Conservation (phyloP, 2,888 invertebrate species). For the Dynastes hyllus region DNA sequence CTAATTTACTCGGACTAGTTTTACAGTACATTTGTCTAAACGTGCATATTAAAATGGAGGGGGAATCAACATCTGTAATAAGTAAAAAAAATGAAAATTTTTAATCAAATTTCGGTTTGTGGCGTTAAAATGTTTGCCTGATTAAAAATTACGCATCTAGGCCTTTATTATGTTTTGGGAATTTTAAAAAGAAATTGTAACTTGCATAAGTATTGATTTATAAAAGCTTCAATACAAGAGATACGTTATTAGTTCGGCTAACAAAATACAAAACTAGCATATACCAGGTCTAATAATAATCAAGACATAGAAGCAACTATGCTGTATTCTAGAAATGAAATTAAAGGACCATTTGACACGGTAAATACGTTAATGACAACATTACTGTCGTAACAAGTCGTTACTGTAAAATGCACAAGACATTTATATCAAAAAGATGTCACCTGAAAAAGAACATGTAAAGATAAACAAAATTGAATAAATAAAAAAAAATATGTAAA, state of each 20-base stretch:
- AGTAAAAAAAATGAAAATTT: too few relatives aligned
- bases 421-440: constrained; percentile 40
- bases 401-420: constrained; percentile 64
- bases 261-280: constrained; percentile 46
- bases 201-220: constrained; percentile 8
- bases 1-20: too few relatives aligned
- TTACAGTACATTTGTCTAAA: too few relatives aligned
- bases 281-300: constrained; percentile 15
- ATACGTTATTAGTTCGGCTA: constrained; percentile 10
- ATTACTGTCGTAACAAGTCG: constrained; percentile 59
- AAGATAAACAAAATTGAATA: not conserved
- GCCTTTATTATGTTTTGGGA: too few relatives aligned
- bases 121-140: too few relatives aligned
- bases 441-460: constrained; percentile 47
- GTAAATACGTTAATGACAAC: constrained; percentile 7
- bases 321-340: constrained; percentile 26
- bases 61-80: too few relatives aligned
- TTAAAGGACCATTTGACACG: constrained; percentile 42
- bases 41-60: too few relatives aligned
- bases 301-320: constrained; percentile 32
- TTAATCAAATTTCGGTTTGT: too few relatives aligned
- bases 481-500: constrained; percentile 38
- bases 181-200: not conserved
- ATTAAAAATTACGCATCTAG: too few relatives aligned
- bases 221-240: constrained; percentile 4